A percentile compares a stretch with the other conserved stretches of the same genome.
Conservation (phyloP, 2,113 vertebrate species). For the Pipra filicauda region DNA sequence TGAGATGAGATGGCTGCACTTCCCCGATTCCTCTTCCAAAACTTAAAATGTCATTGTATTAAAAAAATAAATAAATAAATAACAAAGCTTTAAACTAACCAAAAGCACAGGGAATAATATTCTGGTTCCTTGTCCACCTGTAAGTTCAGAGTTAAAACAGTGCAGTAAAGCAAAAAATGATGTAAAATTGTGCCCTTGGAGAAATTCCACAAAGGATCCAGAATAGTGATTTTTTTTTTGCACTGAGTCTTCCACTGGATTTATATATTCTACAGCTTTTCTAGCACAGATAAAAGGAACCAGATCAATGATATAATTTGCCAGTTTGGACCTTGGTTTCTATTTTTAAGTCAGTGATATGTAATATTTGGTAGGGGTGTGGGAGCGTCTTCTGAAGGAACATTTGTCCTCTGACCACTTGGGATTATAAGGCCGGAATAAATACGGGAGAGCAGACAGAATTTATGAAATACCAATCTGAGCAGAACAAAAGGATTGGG, state of each 20-base stretch:
- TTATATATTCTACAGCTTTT: neutral
- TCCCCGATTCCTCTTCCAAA: neutral
- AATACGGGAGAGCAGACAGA: neutral
- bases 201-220: neutral
- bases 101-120: neutral
- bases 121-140: neutral
- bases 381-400: neutral
- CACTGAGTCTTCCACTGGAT: neutral
- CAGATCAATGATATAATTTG: constrained; percentile 27
- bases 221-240: neutral
- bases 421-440: neutral
- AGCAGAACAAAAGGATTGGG: constrained; percentile 5
- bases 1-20: neutral
- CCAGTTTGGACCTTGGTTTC: neutral
- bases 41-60: neutral
- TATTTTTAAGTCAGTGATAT: constrained; percentile 19
- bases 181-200: neutral
- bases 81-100: neutral
- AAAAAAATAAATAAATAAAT: neutral
- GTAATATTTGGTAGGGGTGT: neutral
- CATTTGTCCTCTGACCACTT: neutral
- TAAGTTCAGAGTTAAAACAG: neutral
- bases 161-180: neutral
- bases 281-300: neutral
- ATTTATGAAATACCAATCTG: neutral